Base-by-base conservation (phyloP, 92 coral and sea anemone genomes). In the Chrysogorgia sp. region DNA sequence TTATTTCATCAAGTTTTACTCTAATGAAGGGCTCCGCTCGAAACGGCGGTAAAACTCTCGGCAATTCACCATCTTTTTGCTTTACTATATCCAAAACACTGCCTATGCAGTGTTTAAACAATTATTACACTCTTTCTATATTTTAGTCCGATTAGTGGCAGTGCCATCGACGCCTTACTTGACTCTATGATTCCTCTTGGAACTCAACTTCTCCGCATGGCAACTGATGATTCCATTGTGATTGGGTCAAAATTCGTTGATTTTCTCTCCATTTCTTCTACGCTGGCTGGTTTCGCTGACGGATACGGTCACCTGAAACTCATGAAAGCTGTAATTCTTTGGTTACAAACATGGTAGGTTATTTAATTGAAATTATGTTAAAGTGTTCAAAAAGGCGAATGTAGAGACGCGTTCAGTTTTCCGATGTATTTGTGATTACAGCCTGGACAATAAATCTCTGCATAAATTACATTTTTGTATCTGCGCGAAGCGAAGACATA, bases 231-330 rank as follows among this genome's bases (percentile, higher is more conserved):
- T 53, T 77, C 86, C 61, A 85, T 83, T 14, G 82, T 86, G 67
- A 90, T 84, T 23, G 97, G 98, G 10, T 89, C 97, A 58, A 94
- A 92, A 70, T 90, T 94, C 75, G 90, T 88, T 48, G 98, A 94
- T 82, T 88, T 94, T 21, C 62, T 94, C 68, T 88, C 86, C 76
- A 90, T 91, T 28, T 91, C 96, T 10, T 88, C 97, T 4, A 85
- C 92, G 15, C 77, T 94, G 69, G 98, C 97, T 6, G 88, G 97
- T 75, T 92, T 86, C 34, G 96, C 85, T 30, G 97, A 91, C 62
- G 97, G 97, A n/a, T 80, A 78, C 63, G 97, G 98, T 6, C 98
- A 94, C 37, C 80, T 88, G 59, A 83, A 83, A n/a, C 88, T 94
- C 7, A 86, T 90, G 63, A 74, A 89, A 83, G 97, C 92, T 40